Base-by-base conservation (phyloP, 2,113 vertebrate species). In the Leuciscus idus region DNA sequence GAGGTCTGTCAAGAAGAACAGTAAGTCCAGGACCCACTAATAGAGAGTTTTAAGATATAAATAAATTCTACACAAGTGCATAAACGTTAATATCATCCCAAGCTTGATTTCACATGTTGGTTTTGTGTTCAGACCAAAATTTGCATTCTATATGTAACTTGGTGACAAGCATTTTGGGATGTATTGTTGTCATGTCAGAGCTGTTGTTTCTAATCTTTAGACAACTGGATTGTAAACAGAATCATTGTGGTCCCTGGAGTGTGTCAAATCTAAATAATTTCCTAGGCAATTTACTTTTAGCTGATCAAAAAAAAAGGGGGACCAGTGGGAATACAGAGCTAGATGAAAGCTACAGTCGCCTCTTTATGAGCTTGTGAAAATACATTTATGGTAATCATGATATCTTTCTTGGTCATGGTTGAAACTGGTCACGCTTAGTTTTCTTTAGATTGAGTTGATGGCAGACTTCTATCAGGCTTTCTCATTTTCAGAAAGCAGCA, bases 371-470 rank as follows among this genome's bases (percentile, higher is more conserved):
- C 39, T 26, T 73, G 9, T 39, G 64, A 33, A 73, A 73, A 46
- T 15, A 73, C 0, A 26, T 73, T 13, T 73, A 6, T n/a, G 39
- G 52, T 15, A 46, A 73, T 70, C 8, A n/a, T 72, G 23, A 39
- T 72, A 43, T n/a, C 10, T 73, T 13, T 46, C 70, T n/a, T 15
- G 21, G 2, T 73, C 2, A 5, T 46, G 9, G 30, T 46, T 73
- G 21, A n/a, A 46, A 46, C 36, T 46, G 70, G 21, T 73, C 70
- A 46, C 0, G 0, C 7, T 72, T 72, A 23, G 19, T 19, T 73
- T 73, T 73, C 21, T 46, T 43, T 73, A 73, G 70, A 68, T 33
- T 68, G 66, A 74, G 23, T 13, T n/a, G 43, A 46, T 66, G 66
- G 33, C 17, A 21, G 30, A 17, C 17, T 70, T 19, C 30, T 39